Evolutionary conservation across 1,140 invertebrate genomes (phyloP).

Genomic region (Camponotus vicinus): DNA sequence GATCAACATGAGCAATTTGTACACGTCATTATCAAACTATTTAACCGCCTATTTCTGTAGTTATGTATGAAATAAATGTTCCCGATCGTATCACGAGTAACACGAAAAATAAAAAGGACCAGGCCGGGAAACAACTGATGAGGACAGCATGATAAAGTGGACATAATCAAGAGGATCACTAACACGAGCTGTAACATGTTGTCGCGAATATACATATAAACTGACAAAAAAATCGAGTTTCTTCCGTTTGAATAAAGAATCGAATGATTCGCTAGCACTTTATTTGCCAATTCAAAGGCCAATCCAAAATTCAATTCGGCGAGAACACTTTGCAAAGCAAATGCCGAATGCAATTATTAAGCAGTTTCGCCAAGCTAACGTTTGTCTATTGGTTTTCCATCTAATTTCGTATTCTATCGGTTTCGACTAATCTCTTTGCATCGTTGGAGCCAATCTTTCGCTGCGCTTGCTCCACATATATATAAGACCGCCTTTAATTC

Average conservation of each 20-base stretch:
- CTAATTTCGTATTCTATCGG: slow-evolving; percentile 31
- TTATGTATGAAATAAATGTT: slow-evolving; percentile 15
- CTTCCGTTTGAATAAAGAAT: background rate
- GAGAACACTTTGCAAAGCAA: slow-evolving; percentile 32
- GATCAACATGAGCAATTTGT: background rate
- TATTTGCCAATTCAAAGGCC: background rate
- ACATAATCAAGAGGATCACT: background rate
- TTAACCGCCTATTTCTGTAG: slow-evolving; percentile 10
- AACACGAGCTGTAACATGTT: background rate
- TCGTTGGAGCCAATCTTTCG: background rate
- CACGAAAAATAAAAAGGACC: background rate
- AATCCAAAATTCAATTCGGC: slow-evolving; percentile 20
- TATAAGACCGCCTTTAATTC: background rate
- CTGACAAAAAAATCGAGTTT: background rate
- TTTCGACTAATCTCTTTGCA: background rate
- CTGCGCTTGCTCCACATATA: background rate
- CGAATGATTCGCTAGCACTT: background rate
- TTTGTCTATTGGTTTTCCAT: slow-evolving; percentile 7
- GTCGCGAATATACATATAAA: background rate
- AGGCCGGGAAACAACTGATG: background rate
- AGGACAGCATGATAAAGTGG: background rate
- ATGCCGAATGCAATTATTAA: slow-evolving; percentile 38
- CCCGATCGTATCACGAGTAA: slow-evolving; percentile 17
- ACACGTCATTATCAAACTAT: background rate
- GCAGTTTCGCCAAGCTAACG: slow-evolving; percentile 13